phyloP scores from a whole-genome alignment of 2,797 vertebrate species.

The Melanotaenia boesemani region DNA sequence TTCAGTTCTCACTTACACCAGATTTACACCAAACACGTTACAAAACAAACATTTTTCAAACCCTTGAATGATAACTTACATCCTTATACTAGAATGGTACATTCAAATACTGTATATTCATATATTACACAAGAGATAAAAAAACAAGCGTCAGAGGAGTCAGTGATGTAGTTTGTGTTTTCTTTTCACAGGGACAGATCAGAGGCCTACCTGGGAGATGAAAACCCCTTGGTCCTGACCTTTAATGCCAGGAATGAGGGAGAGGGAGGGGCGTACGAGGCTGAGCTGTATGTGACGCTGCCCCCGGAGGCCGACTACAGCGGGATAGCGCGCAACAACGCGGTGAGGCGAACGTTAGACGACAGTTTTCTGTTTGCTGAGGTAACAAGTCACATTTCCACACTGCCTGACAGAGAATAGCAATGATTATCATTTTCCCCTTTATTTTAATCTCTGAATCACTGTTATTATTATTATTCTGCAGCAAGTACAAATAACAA shows the following conservation, averaged over 20 bases:
- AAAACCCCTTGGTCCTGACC: slow-evolving; percentile 87
- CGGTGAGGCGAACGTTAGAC: slow-evolving; percentile 75
- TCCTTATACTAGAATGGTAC: too few relatives aligned
- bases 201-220: slow-evolving; percentile 88
- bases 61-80: too few relatives aligned
- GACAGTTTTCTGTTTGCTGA: too few relatives aligned
- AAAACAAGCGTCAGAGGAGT: neutral
- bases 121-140: too few relatives aligned
- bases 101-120: too few relatives aligned
- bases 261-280: slow-evolving; percentile 93
- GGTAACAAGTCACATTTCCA: neutral
- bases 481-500: neutral
- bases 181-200: slow-evolving; percentile 81
- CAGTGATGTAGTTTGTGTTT: slow-evolving; percentile 1
- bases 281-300: slow-evolving; percentile 89
- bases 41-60: too few relatives aligned
- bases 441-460: neutral
- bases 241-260: slow-evolving; percentile 90
- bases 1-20: too few relatives aligned
- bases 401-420: neutral
- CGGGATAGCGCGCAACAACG: slow-evolving; percentile 88
- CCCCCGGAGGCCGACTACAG: slow-evolving; percentile 91
- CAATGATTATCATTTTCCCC: neutral
- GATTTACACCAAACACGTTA: too few relatives aligned
- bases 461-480: neutral